A percentile compares a stretch with the other conserved stretches of the same genome.
Conservation (phyloP, 2,888 invertebrate genomes). For the Agelastica alni region DNA sequence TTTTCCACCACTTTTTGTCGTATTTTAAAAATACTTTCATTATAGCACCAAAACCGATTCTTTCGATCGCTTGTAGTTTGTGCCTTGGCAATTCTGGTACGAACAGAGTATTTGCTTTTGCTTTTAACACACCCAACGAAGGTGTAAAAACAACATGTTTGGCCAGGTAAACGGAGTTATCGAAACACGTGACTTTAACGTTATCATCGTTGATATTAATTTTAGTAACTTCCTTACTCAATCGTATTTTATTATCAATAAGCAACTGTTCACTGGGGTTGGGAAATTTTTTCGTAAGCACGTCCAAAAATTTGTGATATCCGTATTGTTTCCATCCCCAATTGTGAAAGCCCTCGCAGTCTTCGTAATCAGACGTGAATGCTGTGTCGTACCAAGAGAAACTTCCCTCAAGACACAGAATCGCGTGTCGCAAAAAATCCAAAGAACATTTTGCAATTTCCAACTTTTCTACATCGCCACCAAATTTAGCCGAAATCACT, state of each 20-base stretch:
- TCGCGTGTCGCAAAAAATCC: constrained; percentile 35
- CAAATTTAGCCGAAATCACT: constrained; percentile 29
- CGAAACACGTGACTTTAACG: constrained; percentile 53
- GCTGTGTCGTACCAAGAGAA: constrained; percentile 70
- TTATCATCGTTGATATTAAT: constrained; percentile 29
- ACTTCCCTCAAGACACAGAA: constrained; percentile 53
- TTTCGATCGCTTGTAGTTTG: constrained; percentile 35
- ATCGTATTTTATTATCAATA: constrained; percentile 40
- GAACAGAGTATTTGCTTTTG: constrained; percentile 33
- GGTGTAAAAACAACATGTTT: constrained; percentile 67
- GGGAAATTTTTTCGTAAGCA: constrained; percentile 59
- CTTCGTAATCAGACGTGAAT: constrained; percentile 66
- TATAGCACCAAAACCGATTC: constrained; percentile 38
- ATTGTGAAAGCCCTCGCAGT: constrained; percentile 69
- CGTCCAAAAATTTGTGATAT: constrained; percentile 65
- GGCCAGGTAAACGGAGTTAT: constrained; percentile 59
- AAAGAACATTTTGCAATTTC: constrained; percentile 29
- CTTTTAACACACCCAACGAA: constrained; percentile 42
- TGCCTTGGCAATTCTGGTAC: constrained; percentile 29
- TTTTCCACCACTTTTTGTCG: constrained; percentile 36
- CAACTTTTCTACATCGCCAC: constrained; percentile 29
- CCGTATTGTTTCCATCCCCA: constrained; percentile 74
- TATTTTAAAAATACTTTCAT: constrained; percentile 39
- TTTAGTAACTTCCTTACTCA: constrained; percentile 40
- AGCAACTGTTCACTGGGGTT: constrained; percentile 30